Evolutionary conservation across 2,797 vertebrate genomes (phyloP), one percentile per base, ranked within the genome.

Genomic region (Enteromius mattozi): DNA sequence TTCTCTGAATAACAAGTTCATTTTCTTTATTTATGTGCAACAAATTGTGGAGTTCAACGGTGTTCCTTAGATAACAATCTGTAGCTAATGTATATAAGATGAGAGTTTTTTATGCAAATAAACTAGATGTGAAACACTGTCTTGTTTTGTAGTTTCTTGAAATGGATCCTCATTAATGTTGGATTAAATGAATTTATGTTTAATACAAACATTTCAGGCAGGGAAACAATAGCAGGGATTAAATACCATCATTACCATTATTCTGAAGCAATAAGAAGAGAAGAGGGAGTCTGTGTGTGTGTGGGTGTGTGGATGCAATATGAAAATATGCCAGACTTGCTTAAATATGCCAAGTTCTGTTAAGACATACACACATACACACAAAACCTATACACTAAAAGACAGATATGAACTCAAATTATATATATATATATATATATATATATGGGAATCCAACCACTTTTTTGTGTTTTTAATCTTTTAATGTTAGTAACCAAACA

Each of bases 181-280:
- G 35, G 19, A 77, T 24, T 10, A 77, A 21, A 74, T 51, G 0
- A 40, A 76, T 1, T 77, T 9, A 77, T 86, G 82, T 88, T 88
- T 87, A 80, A 82, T 59, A 74, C 87, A 88, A 89, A 88, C 86
- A 54, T 33, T 27, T 61, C 35, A 77, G 27, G 27, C 27, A 27
- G 27, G 27, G 27, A 27, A 27, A 27, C 27, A 87, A 81, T 82
- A 84, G 80, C 70, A n/a, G 59, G 47, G 74, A 68, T 70, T 74
- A 80, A 78, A 51, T n/a, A 47, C 80, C 30, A 30, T 75, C 77
- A 87, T 89, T 85, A 75, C 75, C 70, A 72, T 85, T 85, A 78
- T 83, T 85, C 78, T 81, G 16, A 78, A 83, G 72, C 27, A 27
- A 27, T 27, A 27, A 27, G 27, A 27, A 89, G 80, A 83, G 83